Evolutionary conservation across 2,888 invertebrate genomes (phyloP), one percentile per base, ranked within the genome.

Genomic region (Noctua janthina): DNA sequence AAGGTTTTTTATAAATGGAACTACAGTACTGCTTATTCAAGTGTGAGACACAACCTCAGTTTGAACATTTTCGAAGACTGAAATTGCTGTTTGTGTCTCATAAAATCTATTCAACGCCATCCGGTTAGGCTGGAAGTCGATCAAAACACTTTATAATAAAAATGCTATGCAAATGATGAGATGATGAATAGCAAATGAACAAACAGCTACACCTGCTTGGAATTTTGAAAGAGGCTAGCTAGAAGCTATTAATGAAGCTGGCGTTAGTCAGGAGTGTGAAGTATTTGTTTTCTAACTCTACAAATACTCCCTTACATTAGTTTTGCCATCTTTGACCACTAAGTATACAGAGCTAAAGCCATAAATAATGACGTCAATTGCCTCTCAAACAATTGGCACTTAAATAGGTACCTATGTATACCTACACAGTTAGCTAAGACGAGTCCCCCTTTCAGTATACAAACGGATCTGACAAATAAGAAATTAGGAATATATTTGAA

Each of bases 401-500:
- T 71, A 56, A 43, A 46, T 51, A 66, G 43, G n/a, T 64, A 64
- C 35, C 35, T 64, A 29, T 43, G 43, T 43, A 43, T 46, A 68
- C 68, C n/a, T 54, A 59, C 54, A 49, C 70, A 70, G 51, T 20
- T 29, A 69, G 29, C 74, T 76, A 78, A 88, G 67, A 75, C 72
- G 66, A 66, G 74, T 86, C 82, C 86, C 86, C 74, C 76, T 82
- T 74, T 71, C 62, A 72, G 51, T 87, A 74, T 83, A 84, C 84
- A 86, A 87, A 85, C 76, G 85, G 79, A 77, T 84, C 84, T 86
- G 87, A 84, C 91, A 90, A 91, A 91, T 91, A 89, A 88, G 83
- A 90, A 83, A 87, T 89, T 90, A 88, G 84, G 85, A 90, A 89
- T 90, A 90, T 91, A 93, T 94, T 94, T 93, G 92, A 94, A 94